Evolutionary conservation across 1,140 invertebrate genomes (phyloP).

Genomic region (Mizuhopecten yessoensis): DNA sequence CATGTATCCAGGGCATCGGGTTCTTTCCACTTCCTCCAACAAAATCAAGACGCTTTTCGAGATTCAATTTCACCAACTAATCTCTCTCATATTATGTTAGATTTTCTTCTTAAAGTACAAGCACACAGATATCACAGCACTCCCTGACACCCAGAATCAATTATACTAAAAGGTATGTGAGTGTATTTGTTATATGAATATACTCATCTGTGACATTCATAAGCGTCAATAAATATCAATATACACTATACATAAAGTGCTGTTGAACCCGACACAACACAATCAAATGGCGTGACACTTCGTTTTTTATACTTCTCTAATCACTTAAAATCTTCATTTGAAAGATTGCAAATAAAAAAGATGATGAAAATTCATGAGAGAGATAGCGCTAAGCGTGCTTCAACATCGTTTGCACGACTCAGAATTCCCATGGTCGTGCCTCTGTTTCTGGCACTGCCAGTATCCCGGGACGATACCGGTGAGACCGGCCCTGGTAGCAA

Average conservation of each 20-base stretch:
- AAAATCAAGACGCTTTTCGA: background rate
- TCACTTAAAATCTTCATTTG: conserved; percentile 39
- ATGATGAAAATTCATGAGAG: conserved; percentile 2
- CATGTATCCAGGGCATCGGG: too few relatives aligned
- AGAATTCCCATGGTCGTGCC: background rate
- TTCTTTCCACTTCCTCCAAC: too few relatives aligned
- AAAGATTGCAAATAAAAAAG: background rate
- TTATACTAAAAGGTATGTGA: background rate
- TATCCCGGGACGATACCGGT: background rate
- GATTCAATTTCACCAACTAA: too few relatives aligned
- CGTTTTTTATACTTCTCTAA: background rate
- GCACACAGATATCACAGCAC: background rate
- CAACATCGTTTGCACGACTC: background rate
- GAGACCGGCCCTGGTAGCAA: background rate
- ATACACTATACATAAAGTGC: background rate
- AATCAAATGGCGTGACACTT: background rate
- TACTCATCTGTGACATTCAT: background rate
- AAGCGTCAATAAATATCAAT: background rate
- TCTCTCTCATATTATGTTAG: background rate
- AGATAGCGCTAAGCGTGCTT: background rate
- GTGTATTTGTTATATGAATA: background rate
- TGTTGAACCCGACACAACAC: background rate
- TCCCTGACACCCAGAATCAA: background rate
- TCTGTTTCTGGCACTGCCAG: background rate
- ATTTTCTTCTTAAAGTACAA: background rate